Percentiles rank a stretch among this genome's conserved stretches.
phyloP scores from a whole-genome alignment of 2,113 vertebrate species.

The Anolis sagrei region DNA sequence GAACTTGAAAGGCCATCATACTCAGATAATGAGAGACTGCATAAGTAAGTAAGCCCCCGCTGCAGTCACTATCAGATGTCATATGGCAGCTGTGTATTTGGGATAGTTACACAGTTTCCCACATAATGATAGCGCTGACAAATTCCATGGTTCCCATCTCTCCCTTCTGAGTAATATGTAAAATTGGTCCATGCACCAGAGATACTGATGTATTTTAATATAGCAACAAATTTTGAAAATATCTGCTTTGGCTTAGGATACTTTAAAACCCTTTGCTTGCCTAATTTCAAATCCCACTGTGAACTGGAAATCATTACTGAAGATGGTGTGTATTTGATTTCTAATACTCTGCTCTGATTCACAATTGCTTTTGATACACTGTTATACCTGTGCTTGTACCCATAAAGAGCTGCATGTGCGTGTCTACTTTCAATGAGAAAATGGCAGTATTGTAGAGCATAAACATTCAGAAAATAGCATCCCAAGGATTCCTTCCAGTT shows the following conservation, averaged over 20 bases:
- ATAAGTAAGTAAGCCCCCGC: too few relatives aligned
- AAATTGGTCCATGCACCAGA: neutral
- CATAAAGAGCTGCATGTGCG: conserved; percentile 31
- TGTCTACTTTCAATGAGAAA: conserved; percentile 11
- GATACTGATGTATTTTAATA: conserved; percentile 43
- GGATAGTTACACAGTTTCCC: too few relatives aligned
- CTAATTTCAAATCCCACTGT: conserved; percentile 28
- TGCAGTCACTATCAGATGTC: too few relatives aligned
- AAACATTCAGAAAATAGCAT: conserved; percentile 46
- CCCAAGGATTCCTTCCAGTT: conserved; percentile 53
- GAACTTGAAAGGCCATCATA: too few relatives aligned
- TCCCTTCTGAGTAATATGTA: neutral
- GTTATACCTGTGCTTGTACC: conserved; percentile 30
- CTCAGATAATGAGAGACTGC: too few relatives aligned
- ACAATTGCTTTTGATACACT: conserved; percentile 13
- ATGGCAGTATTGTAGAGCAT: neutral
- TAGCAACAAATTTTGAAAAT: neutral
- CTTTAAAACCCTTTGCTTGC: conserved; percentile 27
- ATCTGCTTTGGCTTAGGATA: conserved; percentile 50
- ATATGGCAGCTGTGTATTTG: too few relatives aligned
- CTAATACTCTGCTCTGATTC: conserved; percentile 39
- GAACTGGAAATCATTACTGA: conserved; percentile 38
- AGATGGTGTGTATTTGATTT: conserved; percentile 28
- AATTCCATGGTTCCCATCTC: neutral
- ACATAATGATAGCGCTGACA: neutral